Evolutionary conservation across 2,797 vertebrate species (phyloP).

Genomic region (Sylvilagus floridanus): DNA sequence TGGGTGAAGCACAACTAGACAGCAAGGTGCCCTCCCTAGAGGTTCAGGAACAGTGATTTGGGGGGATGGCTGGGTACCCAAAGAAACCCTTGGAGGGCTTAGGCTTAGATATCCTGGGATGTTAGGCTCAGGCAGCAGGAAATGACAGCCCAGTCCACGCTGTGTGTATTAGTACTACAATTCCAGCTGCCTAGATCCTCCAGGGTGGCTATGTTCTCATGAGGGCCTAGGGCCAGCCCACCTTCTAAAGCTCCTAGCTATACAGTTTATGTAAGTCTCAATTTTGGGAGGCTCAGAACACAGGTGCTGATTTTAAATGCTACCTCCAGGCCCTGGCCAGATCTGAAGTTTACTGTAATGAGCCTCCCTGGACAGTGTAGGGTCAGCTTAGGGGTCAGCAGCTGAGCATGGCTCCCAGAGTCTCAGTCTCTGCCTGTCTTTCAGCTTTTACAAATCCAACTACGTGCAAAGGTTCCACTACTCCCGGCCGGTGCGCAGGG

Average conservation of each 20-base stretch:
- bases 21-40: background rate
- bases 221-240: background rate
- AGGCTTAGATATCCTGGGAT: background rate
- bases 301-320: background rate
- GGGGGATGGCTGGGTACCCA: no score
- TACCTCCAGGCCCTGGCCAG: no score
- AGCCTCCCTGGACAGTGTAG: background rate
- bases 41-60: background rate
- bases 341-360: background rate
- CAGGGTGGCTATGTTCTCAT: background rate
- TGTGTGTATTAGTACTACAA: background rate
- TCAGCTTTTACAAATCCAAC: constrained; percentile 98
- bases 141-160: background rate
- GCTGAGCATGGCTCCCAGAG: background rate
- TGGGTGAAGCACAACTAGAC: background rate
- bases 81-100: background rate
- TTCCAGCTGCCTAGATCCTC: background rate
- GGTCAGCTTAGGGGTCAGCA: background rate
- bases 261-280: background rate
- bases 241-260: background rate
- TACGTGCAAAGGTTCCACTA: constrained; percentile 98
- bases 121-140: background rate
- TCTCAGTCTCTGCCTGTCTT: constrained; percentile 61
- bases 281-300: background rate
- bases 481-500: constrained; percentile 96